phyloP scores from a whole-genome alignment of 2,888 invertebrate species.

The Clepsis dumicolana region DNA sequence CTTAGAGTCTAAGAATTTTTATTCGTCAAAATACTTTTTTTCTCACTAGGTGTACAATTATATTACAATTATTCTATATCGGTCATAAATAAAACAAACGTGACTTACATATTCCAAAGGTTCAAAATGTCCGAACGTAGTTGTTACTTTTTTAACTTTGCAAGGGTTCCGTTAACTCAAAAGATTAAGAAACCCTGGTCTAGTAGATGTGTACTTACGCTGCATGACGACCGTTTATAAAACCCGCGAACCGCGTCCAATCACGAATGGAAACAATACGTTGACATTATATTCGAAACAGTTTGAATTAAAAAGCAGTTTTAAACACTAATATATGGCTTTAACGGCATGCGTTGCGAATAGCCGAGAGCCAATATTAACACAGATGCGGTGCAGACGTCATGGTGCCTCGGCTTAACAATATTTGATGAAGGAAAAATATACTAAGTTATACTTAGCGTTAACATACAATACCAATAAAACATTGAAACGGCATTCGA shows the following conservation, averaged over 20 bases:
- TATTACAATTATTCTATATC: too few species aligned
- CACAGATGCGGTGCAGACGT: conserved; percentile 20
- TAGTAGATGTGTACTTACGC: neutral
- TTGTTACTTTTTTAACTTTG: too few species aligned
- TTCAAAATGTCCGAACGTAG: too few species aligned
- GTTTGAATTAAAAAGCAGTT: conserved; percentile 8
- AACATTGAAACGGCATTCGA: too few species aligned
- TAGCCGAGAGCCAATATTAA: conserved; percentile 14
- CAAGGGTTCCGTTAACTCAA: too few species aligned
- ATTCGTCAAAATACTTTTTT: too few species aligned
- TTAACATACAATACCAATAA: too few species aligned
- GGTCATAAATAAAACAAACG: too few species aligned
- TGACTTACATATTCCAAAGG: too few species aligned
- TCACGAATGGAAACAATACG: conserved; percentile 4
- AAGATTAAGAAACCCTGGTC: neutral
- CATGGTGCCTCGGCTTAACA: neutral
- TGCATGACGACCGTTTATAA: neutral
- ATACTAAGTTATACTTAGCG: neutral
- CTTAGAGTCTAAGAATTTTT: too few species aligned
- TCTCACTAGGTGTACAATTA: too few species aligned
- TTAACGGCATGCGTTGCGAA: conserved; percentile 5
- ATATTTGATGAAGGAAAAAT: conserved; percentile 5
- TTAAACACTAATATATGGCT: conserved; percentile 7
- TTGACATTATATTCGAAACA: conserved; percentile 6
- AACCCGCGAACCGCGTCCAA: neutral